Conservation (phyloP, 92 coral and sea anemone species). For the Desmophyllum pertusum region DNA sequence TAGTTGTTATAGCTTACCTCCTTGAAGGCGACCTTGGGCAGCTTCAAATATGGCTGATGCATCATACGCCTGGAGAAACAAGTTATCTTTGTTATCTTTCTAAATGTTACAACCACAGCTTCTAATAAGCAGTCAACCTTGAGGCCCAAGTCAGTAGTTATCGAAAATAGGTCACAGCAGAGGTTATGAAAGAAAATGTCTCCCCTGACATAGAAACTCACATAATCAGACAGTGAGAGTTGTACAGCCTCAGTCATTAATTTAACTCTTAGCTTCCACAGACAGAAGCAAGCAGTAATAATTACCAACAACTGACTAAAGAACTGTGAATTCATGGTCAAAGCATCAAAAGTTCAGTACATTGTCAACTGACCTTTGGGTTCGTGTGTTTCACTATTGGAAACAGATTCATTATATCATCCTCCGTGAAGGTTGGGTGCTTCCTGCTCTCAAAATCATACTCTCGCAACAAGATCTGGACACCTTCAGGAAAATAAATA, state of each 20-base stretch:
- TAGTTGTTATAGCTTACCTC: constrained; percentile 53
- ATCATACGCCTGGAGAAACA: constrained; percentile 74
- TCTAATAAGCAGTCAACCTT: no score
- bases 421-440: constrained; percentile 88
- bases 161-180: no score
- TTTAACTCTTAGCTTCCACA: neutral
- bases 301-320: no score
- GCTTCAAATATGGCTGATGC: constrained; percentile 98
- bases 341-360: neutral
- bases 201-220: no score
- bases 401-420: constrained; percentile 94
- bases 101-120: no score
- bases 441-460: constrained; percentile 90
- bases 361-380: constrained; percentile 72
- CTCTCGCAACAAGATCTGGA: constrained; percentile 88
- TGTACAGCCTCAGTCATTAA: neutral
- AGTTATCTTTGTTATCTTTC: neutral
- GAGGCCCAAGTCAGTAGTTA: no score
- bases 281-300: no score
- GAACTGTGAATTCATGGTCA: neutral
- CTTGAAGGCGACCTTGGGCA: constrained; percentile 91
- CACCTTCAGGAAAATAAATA: constrained; percentile 53
- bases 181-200: neutral
- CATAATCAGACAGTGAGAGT: no score
- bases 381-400: constrained; percentile 94